phyloP scores from a whole-genome alignment of 1,140 invertebrate species.

The Ostrea denselamellosa region DNA sequence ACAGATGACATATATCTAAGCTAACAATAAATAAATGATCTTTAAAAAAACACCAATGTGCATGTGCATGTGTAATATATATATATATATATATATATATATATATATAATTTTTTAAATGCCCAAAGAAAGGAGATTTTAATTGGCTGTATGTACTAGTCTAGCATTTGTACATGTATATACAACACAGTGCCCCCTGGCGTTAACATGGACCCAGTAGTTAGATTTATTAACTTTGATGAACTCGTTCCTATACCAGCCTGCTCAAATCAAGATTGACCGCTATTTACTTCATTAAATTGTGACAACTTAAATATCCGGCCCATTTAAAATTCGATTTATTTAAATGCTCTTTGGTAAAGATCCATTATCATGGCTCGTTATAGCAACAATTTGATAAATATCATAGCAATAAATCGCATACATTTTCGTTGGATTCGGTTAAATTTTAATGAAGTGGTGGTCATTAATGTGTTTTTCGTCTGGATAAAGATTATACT shows the following conservation, averaged over 20 bases:
- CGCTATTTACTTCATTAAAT: conserved; percentile 36
- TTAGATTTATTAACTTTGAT: not conserved
- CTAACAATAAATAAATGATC: too few relatives aligned
- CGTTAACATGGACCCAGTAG: not conserved
- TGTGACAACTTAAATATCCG: conserved; percentile 27
- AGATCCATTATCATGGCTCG: conserved; percentile 18
- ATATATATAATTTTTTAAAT: too few relatives aligned
- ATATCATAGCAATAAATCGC: conserved; percentile 6
- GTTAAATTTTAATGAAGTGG: conserved; percentile 23
- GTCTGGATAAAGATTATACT: conserved; percentile 18
- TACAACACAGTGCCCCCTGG: not conserved
- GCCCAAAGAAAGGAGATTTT: too few relatives aligned
- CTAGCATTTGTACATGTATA: too few relatives aligned
- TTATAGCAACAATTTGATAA: conserved; percentile 10
- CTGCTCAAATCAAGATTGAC: not conserved
- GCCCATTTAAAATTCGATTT: conserved; percentile 29
- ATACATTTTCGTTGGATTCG: conserved; percentile 27
- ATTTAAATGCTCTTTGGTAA: conserved; percentile 28
- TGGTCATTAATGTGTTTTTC: conserved; percentile 29
- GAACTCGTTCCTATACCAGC: not conserved
- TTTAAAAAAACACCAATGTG: too few relatives aligned
- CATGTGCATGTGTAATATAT: too few relatives aligned
- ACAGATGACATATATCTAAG: too few relatives aligned
- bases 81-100: too few relatives aligned
- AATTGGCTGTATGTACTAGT: too few relatives aligned